phyloP scores from a whole-genome alignment of 2,888 invertebrate species.

The Steinernema scapterisci region DNA sequence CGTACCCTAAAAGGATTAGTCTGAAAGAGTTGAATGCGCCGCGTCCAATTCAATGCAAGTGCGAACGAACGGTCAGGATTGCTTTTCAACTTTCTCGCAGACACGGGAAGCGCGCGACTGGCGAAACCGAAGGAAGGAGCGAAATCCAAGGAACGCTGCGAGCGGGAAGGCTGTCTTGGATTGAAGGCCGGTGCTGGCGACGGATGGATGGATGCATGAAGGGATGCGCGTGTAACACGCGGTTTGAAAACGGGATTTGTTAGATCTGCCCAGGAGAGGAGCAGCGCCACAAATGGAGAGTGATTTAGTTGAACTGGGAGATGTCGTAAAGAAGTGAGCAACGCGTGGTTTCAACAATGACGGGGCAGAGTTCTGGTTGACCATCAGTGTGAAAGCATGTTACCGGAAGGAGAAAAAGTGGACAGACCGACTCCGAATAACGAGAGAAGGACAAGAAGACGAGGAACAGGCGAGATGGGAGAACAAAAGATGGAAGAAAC shows the following conservation, averaged over 20 bases:
- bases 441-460: background rate
- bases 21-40: conserved; percentile 14
- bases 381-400: conserved; percentile 12
- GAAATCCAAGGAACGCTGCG: background rate
- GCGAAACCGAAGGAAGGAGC: background rate
- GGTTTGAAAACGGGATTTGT: conserved; percentile 23
- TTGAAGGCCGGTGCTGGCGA: background rate
- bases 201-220: background rate
- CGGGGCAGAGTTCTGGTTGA: background rate
- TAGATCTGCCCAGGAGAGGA: background rate
- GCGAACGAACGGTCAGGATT: conserved; percentile 24
- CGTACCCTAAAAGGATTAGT: conserved; percentile 28
- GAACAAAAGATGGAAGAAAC: background rate
- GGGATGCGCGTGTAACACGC: background rate
- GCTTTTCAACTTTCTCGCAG: conserved; percentile 9
- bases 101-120: background rate
- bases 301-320: background rate
- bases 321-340: background rate
- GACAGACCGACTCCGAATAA: too few species aligned
- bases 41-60: conserved; percentile 12
- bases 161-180: background rate
- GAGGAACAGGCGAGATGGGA: background rate
- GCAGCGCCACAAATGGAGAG: background rate
- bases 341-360: background rate
- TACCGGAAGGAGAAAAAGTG: background rate